phyloP scores from a whole-genome alignment of 2,797 vertebrate genomes.

The Poecilia wingei region DNA sequence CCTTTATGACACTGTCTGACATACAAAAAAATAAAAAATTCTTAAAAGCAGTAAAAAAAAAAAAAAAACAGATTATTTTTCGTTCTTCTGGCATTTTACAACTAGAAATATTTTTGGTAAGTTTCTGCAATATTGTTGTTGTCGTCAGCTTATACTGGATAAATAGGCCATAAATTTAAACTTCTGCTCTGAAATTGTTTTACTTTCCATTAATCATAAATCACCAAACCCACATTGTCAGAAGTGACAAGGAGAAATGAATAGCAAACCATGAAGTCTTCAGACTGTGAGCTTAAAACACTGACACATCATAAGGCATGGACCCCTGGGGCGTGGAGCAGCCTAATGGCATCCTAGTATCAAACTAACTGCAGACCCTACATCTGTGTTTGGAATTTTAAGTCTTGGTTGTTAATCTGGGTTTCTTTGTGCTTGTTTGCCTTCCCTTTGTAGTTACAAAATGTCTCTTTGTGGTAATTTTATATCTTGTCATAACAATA shows the following conservation, averaged over 20 bases:
- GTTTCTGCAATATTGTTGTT: not conserved
- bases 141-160: not conserved
- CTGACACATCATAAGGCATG: not conserved
- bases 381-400: constrained; percentile 1
- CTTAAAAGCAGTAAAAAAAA: not conserved
- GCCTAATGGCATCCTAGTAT: not conserved
- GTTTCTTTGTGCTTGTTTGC: not conserved
- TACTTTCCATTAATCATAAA: not conserved
- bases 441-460: constrained; percentile 6
- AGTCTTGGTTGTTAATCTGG: not conserved
- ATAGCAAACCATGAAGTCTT: not conserved
- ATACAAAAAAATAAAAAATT: not conserved
- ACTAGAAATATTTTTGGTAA: not conserved
- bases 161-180: not conserved
- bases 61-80: not conserved
- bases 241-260: not conserved
- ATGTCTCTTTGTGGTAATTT: not conserved
- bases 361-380: not conserved
- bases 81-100: not conserved
- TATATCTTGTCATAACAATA: not conserved
- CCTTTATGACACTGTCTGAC: not conserved
- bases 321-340: not conserved
- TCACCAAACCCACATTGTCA: not conserved
- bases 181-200: not conserved
- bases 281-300: not conserved